Evolutionary conservation across 2,113 vertebrate genomes (phyloP), one percentile per base, ranked within the genome.

Genomic region (Dicrurus megarhynchus): DNA sequence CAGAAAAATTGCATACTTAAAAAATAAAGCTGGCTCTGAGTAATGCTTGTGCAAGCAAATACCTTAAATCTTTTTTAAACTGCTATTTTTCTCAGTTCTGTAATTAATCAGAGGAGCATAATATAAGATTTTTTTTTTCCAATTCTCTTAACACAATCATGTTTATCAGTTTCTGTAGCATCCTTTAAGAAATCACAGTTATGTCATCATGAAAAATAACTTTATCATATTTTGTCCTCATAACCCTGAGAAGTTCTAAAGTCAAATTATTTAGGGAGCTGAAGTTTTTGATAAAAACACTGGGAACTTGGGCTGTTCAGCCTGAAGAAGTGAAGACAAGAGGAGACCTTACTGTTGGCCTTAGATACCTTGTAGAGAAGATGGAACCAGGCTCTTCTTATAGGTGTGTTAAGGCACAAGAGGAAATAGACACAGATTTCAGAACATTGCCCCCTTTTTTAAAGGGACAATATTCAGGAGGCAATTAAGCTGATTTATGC

Each of bases 1-100:
- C 93, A 97, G 87, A 95, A 96, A 96, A 97, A 97, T 94, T 93
- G 56, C 90, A 80, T 92, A 89, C 85, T 94, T 96, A 96, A 96
- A 95, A 94, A 93, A 91, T 93, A 97, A 96, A 94, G 71, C 93
- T 84, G 71, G 76, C 90, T 96, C 75, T 96, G 95, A 97, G 55
- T 96, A 96, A 96, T 95, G 92, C 78, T 93, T 84, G 57, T 94
- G 93, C 92, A 90, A 94, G 95, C 19, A 96, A 93, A 88, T 91
- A 94, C 59, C 90, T 90, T 97, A 96, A 94, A 96, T 97, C 93
- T 96, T 95, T 93, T 96, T 91, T 85, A 85, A 95, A 93, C 55
- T 88, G 85, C 90, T 95, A 59, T 93, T 96, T 94, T 96, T 77
- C 88, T 74, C 69, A 42, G 71, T 93, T 79, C 78, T 81, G 77